Evolutionary conservation across 2,888 invertebrate genomes (phyloP).

Genomic region (Ormyrus pomaceus): DNA sequence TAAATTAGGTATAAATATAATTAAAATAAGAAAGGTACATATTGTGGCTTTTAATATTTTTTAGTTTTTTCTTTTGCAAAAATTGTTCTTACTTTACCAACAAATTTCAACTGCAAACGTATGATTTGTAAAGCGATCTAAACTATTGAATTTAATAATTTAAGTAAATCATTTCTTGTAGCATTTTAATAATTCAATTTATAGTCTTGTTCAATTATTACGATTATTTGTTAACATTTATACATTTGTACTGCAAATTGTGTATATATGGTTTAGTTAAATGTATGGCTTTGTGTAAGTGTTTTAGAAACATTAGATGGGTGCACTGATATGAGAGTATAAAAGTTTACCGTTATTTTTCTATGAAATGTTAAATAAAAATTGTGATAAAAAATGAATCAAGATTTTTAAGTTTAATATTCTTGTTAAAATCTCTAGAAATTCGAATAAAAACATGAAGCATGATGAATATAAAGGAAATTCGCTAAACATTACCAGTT

Average conservation of each 20-base stretch:
- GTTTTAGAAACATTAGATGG: conserved; percentile 7
- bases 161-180: conserved; percentile 15
- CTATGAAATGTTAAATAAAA: conserved; percentile 43
- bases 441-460: too few species aligned
- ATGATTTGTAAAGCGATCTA: too few species aligned
- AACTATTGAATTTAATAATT: conserved; percentile 13
- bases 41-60: too few species aligned
- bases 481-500: too few species aligned
- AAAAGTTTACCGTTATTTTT: conserved; percentile 32
- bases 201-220: not conserved
- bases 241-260: not conserved
- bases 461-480: too few species aligned
- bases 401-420: too few species aligned
- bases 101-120: too few species aligned
- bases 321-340: conserved; percentile 38
- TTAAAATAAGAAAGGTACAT: too few species aligned
- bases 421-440: too few species aligned
- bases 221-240: not conserved
- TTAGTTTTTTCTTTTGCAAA: too few species aligned
- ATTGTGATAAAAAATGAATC: conserved; percentile 3
- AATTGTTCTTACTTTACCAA: too few species aligned
- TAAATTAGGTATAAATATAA: too few species aligned
- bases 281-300: conserved; percentile 13
- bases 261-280: conserved; percentile 9
- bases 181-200: conserved; percentile 11